These are phyloP conservation scores for Sipha maydis DNA, from an alignment of 2,888 invertebrate species.

Conservation along the genomic window DNA sequence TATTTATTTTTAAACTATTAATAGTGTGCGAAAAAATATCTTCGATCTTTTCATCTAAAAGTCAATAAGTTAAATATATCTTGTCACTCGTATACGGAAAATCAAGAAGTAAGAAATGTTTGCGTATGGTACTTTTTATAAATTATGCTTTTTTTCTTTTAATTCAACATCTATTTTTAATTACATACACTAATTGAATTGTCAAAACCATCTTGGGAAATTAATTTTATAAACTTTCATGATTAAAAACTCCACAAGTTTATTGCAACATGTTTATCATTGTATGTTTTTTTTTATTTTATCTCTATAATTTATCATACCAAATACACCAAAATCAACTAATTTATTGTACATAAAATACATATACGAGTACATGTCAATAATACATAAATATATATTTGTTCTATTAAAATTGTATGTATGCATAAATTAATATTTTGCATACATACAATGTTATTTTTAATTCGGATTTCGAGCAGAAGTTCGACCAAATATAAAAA, in stretches of 20 bases:
- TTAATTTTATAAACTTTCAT: background rate
- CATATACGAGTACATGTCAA: background rate
- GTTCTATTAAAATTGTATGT: constrained; percentile 1
- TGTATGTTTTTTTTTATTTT: background rate
- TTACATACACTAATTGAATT: background rate
- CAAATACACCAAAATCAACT: background rate
- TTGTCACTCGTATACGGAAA: too few relatives aligned
- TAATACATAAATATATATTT: background rate
- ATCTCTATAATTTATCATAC: background rate
- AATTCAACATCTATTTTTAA: background rate
- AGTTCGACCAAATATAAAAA: too few relatives aligned
- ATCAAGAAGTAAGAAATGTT: too few relatives aligned
- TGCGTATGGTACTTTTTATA: too few relatives aligned
- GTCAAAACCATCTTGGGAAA: background rate
- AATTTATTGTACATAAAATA: background rate
- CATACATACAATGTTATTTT: background rate
- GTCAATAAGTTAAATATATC: too few relatives aligned
- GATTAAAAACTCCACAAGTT: background rate
- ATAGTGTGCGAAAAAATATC: too few relatives aligned
- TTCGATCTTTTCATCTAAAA: too few relatives aligned
- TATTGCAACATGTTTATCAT: background rate
- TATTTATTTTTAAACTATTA: too few relatives aligned
- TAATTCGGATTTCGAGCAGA: background rate
- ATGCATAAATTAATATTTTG: constrained; percentile 27
- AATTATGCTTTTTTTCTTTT: background rate